Base-by-base conservation (phyloP, 2,797 vertebrate species). In the Lutjanus argentimaculatus region DNA sequence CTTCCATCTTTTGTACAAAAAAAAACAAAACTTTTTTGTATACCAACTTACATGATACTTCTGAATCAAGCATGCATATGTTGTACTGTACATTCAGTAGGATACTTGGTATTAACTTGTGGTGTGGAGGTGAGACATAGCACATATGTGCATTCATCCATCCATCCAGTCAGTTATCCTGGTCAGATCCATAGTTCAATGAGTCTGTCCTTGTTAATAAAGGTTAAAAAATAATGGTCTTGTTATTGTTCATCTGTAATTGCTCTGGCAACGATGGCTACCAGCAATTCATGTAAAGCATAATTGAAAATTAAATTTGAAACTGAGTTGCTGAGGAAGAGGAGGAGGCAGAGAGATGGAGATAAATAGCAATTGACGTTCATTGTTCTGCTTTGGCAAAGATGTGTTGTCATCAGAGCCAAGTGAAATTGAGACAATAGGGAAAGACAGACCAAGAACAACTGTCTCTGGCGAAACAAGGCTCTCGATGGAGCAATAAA, bases 211-310 rank as follows among this genome's bases (percentile, higher is more conserved):
- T 76, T 52, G 58, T 75, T 76, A 36, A 73, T 76, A 40, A 75
- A 80, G 55, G 75, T 84, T 73, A 53, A 46, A 74, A 52, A 57
- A 58, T 16, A 62, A 72, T 58, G 49, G 21, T 36, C n/a, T 75
- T 71, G 8, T 56, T 76, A 15, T 75, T 73, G 21, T 76, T 76
- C 52, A 61, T 71, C 58, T 73, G 12, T 66, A 78, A 83, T 86
- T 82, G 55, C n/a, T 62, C 68, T 73, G 58, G 62, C 77, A 86
- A 71, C n/a, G 65, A 42, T 65, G 52, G 30, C 65, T 7, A 43
- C 25, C n/a, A 59, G 63, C 53, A 55, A 75, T 51, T 67, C 55
- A 55, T 74, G 58, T 61, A 16, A 63, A 69, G 68, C 51, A 48
- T 43, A 48, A 64, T 42, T 66, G 45, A 71, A 82, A 78, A 83